These are phyloP conservation scores for Formica aserva DNA, from an alignment of 2,888 invertebrate species.

Conservation along the genomic window DNA sequence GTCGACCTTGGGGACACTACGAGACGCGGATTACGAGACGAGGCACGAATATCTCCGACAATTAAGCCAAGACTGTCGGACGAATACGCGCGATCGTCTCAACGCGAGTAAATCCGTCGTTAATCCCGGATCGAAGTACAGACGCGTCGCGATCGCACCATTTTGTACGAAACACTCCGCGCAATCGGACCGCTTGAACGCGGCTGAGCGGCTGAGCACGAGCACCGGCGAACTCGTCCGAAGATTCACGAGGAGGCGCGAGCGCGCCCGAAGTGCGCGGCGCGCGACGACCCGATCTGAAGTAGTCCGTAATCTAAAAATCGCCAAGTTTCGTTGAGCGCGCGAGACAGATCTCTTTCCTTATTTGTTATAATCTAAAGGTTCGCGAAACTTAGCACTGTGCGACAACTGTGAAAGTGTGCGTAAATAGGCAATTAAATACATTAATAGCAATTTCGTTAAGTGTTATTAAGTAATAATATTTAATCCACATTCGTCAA, in stretches of 20 bases:
- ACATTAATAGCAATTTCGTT: neutral
- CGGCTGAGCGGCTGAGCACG: conserved; percentile 36
- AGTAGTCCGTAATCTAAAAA: neutral
- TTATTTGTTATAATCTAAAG: neutral
- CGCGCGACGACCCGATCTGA: neutral
- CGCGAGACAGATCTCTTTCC: neutral
- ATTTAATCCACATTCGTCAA: neutral
- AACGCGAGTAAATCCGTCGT: neutral
- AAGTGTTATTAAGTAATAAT: neutral
- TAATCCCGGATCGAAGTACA: conserved; percentile 4
- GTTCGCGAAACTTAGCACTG: neutral
- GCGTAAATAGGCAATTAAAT: neutral
- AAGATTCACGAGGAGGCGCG: conserved; percentile 44
- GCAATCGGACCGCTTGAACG: neutral
- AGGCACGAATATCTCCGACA: neutral
- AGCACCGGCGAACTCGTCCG: conserved; percentile 19
- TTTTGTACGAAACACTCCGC: conserved; percentile 58
- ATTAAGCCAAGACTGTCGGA: neutral
- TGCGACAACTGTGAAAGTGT: neutral
- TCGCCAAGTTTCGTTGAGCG: neutral
- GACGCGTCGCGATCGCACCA: conserved; percentile 48
- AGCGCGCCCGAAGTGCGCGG: conserved; percentile 31
- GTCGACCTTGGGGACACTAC: neutral
- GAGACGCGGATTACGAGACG: neutral
- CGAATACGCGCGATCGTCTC: neutral